These are phyloP conservation scores for Galerucella nymphaeae DNA, from an alignment of 2,888 invertebrate species.

Conservation along the genomic window DNA sequence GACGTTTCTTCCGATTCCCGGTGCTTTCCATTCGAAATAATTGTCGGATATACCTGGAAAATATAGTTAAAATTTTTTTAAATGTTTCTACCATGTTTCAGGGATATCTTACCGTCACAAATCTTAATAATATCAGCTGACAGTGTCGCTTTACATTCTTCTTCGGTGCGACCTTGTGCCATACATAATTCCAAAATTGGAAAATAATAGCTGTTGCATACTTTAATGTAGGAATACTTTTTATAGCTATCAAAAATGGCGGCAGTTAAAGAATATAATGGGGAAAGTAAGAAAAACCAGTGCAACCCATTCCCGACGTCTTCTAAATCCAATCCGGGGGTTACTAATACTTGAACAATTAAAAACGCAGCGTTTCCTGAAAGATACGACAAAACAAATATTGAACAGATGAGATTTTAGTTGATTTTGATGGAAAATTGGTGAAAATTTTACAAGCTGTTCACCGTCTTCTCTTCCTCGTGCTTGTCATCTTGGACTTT, in stretches of 20 bases:
- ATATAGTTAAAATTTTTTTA: neutral
- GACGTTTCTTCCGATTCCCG: conserved; percentile 78
- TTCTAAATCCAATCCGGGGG: conserved; percentile 70
- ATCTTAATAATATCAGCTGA: neutral
- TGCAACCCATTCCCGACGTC: conserved; percentile 72
- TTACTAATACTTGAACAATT: conserved; percentile 74
- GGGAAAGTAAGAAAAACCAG: conserved; percentile 76
- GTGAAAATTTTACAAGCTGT: too few relatives aligned
- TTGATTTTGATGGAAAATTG: neutral
- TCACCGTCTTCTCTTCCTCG: too few relatives aligned
- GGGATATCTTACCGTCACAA: conserved; percentile 8
- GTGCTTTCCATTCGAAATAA: conserved; percentile 74
- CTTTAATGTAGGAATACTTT: conserved; percentile 48
- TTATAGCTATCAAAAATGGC: conserved; percentile 62
- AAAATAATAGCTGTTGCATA: conserved; percentile 44
- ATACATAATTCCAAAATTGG: conserved; percentile 31
- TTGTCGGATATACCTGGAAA: conserved; percentile 51
- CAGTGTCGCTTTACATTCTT: conserved; percentile 38
- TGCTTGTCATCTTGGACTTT: too few relatives aligned
- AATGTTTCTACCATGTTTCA: too few relatives aligned
- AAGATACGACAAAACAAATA: conserved; percentile 44
- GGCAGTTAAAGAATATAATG: conserved; percentile 74
- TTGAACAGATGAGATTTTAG: too few relatives aligned
- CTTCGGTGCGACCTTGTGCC: conserved; percentile 21
- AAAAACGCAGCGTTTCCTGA: conserved; percentile 79